A percentile compares a stretch with the other conserved stretches of the same genome.
Conservation (phyloP, 2,888 invertebrate species). For the Aphidius colemani region DNA sequence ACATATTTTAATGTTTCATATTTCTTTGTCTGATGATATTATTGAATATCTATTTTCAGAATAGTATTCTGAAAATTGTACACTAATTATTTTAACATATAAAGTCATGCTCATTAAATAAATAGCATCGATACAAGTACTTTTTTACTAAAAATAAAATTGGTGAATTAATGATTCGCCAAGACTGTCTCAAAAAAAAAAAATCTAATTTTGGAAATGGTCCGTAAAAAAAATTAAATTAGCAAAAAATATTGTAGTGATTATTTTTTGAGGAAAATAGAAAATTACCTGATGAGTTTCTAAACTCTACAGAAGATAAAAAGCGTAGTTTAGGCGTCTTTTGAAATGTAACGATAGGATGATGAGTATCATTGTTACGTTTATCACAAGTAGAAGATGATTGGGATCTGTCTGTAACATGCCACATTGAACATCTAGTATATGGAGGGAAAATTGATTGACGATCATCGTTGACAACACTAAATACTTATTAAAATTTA, state of each 20-base stretch:
- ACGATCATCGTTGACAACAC: slow-evolving; percentile 31
- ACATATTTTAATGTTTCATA: too few relatives aligned
- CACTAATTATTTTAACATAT: neutral
- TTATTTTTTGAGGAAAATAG: slow-evolving; percentile 10
- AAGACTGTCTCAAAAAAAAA: too few relatives aligned
- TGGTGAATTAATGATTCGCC: too few relatives aligned
- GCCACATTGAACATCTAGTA: slow-evolving; percentile 59
- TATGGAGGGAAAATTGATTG: slow-evolving; percentile 15
- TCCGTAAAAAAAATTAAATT: too few relatives aligned
- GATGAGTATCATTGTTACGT: slow-evolving; percentile 60
- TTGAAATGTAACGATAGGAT: slow-evolving; percentile 60
- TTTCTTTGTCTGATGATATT: too few relatives aligned
- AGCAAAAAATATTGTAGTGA: too few relatives aligned
- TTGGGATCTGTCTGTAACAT: slow-evolving; percentile 68
- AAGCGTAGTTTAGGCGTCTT: slow-evolving; percentile 77
- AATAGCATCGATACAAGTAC: neutral
- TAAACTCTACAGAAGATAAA: slow-evolving; percentile 81
- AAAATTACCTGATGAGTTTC: slow-evolving; percentile 73
- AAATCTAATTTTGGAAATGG: too few relatives aligned
- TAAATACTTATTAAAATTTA: too few relatives aligned
- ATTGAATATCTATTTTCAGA: too few relatives aligned
- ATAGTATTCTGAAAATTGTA: too few relatives aligned
- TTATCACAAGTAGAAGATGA: slow-evolving; percentile 65
- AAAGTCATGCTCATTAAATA: neutral
- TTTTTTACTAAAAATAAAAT: neutral